Conservation (phyloP, 2,888 invertebrate genomes). For the Neria commutata region DNA sequence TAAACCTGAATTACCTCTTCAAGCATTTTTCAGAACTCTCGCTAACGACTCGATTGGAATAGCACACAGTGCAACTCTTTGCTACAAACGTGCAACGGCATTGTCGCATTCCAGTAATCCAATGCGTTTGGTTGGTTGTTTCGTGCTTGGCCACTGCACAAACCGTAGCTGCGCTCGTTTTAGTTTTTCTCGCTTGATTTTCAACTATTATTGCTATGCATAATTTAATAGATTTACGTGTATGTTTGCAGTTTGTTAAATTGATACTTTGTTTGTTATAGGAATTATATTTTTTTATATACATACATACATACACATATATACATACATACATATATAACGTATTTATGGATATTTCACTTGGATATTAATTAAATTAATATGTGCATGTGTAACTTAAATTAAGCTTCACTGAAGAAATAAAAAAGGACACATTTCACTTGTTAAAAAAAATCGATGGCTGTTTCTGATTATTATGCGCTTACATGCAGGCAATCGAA, state of each 20-base stretch:
- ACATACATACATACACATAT: neutral
- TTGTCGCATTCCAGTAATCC: no score
- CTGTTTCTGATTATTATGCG: no score
- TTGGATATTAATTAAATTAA: constrained; percentile 10
- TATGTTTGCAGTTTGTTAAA: constrained; percentile 9
- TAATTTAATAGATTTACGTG: constrained; percentile 5
- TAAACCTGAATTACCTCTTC: no score
- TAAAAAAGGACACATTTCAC: neutral
- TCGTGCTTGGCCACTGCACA: constrained; percentile 8
- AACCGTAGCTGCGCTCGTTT: constrained; percentile 16
- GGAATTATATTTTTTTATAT: neutral
- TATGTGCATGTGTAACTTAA: neutral
- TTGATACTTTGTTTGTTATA: constrained; percentile 7
- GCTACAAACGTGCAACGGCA: no score
- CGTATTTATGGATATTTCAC: neutral
- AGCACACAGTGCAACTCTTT: no score
- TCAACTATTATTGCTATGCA: neutral
- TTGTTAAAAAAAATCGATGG: neutral
- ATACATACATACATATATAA: neutral
- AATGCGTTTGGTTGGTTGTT: no score
- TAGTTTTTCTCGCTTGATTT: neutral
- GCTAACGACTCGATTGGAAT: no score
- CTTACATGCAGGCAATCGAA: no score
- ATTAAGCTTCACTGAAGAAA: neutral
- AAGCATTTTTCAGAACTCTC: no score